These are phyloP conservation scores for Argyresthia goedartella DNA, from an alignment of 2,888 invertebrate species.

Conservation along the genomic window DNA sequence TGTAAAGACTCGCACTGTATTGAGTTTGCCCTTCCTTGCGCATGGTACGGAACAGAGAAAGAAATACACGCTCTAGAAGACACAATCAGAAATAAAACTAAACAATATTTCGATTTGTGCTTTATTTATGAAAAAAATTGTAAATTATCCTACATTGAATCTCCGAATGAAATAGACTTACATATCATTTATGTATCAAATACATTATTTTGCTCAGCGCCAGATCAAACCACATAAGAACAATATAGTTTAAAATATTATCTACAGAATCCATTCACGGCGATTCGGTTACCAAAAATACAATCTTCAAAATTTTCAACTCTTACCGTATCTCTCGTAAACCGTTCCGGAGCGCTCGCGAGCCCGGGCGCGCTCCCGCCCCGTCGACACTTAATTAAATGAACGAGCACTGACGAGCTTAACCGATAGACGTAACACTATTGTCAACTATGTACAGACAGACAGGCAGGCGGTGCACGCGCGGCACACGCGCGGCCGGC, in stretches of 20 bases:
- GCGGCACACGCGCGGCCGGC: background rate
- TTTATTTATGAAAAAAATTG: conserved; percentile 78
- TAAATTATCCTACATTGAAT: conserved; percentile 76
- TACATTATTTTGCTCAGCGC: conserved; percentile 68
- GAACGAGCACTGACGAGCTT: conserved; percentile 4
- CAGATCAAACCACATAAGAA: conserved; percentile 70
- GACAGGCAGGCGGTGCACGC: background rate
- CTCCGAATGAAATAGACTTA: conserved; percentile 73
- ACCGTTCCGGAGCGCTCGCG: background rate
- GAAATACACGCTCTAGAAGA: no score
- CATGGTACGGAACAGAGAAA: no score
- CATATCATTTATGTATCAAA: conserved; percentile 71
- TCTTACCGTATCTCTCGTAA: no score
- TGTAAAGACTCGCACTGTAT: no score
- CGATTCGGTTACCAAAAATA: conserved; percentile 68
- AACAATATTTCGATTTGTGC: conserved; percentile 68
- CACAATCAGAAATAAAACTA: conserved; percentile 45
- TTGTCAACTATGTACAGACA: background rate
- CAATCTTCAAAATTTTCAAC: conserved; percentile 51
- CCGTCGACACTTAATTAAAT: conserved; percentile 5
- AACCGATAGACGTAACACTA: conserved; percentile 3
- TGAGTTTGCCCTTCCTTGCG: no score
- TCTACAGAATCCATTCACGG: conserved; percentile 69
- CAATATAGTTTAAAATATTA: conserved; percentile 69
- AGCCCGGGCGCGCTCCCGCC: conserved; percentile 1